Base-by-base conservation (phyloP, 2,797 vertebrate genomes). In the Petrocephalus schoutedeni region DNA sequence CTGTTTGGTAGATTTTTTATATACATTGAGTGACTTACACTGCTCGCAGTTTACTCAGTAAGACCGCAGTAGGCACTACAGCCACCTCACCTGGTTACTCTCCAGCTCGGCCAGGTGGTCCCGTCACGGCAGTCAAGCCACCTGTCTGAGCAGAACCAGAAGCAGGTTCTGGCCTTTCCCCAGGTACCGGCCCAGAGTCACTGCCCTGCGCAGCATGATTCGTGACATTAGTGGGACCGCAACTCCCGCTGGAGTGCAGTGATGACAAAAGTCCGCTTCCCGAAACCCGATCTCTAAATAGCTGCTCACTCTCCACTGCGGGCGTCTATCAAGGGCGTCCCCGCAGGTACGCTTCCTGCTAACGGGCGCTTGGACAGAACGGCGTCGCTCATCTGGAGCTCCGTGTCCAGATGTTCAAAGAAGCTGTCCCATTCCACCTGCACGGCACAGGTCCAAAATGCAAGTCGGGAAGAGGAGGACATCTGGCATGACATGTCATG, bases 351-450 rank as follows among this genome's bases (percentile, higher is more conserved):
- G 6, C 86, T 87, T 49, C 93, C 91, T 0, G 74, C 88, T 0
- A 10, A 58, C 41, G 88, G 49, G 16, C 1, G 14, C 56, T 82
- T 89, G 0, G 92, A 88, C 41, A 92, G 89, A 88, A 89, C 90
- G 1, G 2, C 3, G 28, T 93, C 92, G 14, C 90, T 89, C 0
- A 84, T 89, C 89, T 93, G 90, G 64, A 94, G 90, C 67, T 86
- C 89, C 23, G 10, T 8, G 87, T 95, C 95, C 90, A 95, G 91
- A 0, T 86, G 67, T 88, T 92, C 88, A 90, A 95, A 92, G 91
- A 96, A 95, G 28, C 89, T 87, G 91, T 96, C 94, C 95, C 95
- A 96, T n/a, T 95, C 92, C 0, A 10, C 89, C 95, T 96, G 87
- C 64, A 86, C 53, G 80, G 86, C 58, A 88, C 57, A 56, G 61